Conservation (phyloP, 2,888 invertebrate species). For the Ophonus ardosiacus region DNA sequence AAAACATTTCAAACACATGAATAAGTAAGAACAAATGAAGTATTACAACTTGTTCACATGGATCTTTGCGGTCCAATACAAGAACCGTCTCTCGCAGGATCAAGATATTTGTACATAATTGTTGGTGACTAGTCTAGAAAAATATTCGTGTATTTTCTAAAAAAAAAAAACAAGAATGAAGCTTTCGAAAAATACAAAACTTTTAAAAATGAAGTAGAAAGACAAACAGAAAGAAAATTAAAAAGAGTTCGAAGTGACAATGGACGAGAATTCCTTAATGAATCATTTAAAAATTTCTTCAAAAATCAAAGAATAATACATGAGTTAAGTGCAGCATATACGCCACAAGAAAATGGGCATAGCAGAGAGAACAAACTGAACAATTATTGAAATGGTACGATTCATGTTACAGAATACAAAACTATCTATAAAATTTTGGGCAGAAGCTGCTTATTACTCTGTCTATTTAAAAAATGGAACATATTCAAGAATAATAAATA, state of each 20-base stretch:
- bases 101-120: background rate
- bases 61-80: background rate
- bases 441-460: constrained; percentile 12
- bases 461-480: constrained; percentile 7
- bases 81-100: background rate
- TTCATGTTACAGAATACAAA: too few relatives aligned
- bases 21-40: background rate
- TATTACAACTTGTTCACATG: background rate
- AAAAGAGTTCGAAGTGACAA: background rate
- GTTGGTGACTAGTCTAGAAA: background rate
- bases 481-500: background rate
- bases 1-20: background rate
- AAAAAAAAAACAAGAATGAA: background rate
- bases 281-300: background rate
- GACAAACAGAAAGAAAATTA: background rate
- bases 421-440: constrained; percentile 2
- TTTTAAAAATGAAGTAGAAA: background rate
- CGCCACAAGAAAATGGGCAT: constrained; percentile 9
- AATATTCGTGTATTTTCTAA: background rate
- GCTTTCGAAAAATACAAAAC: background rate
- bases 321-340: background rate
- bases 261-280: background rate
- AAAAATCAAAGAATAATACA: background rate
- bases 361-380: background rate
- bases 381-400: too few relatives aligned